Conservation (phyloP, 2,888 invertebrate species). For the Trilocha varians region DNA sequence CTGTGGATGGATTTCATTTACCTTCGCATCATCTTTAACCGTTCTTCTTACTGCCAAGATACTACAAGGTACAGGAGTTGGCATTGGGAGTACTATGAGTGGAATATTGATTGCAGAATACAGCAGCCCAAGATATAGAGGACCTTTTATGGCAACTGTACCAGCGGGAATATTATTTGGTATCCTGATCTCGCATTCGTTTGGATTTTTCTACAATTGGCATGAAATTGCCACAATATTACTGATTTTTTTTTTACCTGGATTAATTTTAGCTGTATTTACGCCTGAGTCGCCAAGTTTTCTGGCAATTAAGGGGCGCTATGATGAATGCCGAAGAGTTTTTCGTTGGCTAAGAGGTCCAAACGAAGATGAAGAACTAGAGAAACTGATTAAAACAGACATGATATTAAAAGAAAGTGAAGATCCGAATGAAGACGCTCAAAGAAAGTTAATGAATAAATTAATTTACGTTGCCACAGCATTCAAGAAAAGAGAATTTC, state of each 20-base stretch:
- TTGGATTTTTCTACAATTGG: too few species aligned
- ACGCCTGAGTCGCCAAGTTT: conserved; percentile 1
- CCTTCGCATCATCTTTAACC: conserved; percentile 32
- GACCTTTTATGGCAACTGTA: too few species aligned
- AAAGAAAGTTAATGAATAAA: neutral
- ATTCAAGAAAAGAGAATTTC: neutral
- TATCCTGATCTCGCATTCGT: too few species aligned
- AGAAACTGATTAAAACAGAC: neutral
- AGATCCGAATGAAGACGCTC: neutral
- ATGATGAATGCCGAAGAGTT: neutral
- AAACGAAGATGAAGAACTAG: neutral
- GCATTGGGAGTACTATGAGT: conserved; percentile 47
- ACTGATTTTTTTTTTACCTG: too few species aligned
- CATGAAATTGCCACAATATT: too few species aligned
- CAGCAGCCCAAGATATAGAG: conserved; percentile 36
- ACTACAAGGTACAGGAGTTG: conserved; percentile 54
- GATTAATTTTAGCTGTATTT: neutral
- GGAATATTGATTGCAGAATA: conserved; percentile 68
- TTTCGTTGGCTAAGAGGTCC: conserved; percentile 2
- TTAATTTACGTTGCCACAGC: neutral
- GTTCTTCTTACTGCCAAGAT: conserved; percentile 33
- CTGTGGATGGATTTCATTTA: conserved; percentile 66
- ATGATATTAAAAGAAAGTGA: neutral
- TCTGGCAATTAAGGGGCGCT: neutral
- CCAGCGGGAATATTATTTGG: too few species aligned